Conservation (phyloP, 1,140 invertebrate genomes). For the Popillia japonica region DNA sequence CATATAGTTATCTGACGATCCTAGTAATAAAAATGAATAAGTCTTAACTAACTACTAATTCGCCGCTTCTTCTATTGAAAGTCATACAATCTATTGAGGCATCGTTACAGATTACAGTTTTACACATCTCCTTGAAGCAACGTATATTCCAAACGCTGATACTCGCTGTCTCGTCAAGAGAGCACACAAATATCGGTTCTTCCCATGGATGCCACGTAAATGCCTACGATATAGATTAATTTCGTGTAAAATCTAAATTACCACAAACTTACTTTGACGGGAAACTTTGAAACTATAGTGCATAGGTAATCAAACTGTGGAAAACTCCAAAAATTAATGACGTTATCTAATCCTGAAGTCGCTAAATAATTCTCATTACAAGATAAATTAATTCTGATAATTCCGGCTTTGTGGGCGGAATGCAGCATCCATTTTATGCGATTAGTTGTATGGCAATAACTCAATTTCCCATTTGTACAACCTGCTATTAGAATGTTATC, state of each 20-base stretch:
- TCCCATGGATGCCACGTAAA: constrained; percentile 27
- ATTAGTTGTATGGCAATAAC: not conserved
- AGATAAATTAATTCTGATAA: constrained; percentile 7
- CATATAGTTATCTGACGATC: too few species aligned
- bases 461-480: constrained; percentile 2
- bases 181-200: constrained; percentile 7
- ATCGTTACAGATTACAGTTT: too few species aligned
- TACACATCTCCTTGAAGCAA: not conserved
- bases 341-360: constrained; percentile 11
- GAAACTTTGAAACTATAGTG: not conserved
- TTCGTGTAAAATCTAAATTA: not conserved
- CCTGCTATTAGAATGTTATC: not conserved
- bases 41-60: constrained; percentile 10
- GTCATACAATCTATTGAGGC: not conserved
- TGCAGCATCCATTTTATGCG: not conserved
- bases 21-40: too few species aligned
- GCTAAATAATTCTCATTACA: constrained; percentile 30
- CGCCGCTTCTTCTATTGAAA: constrained; percentile 1
- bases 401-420: not conserved
- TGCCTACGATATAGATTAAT: not conserved
- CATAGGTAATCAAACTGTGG: not conserved
- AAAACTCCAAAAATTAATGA: not conserved
- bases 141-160: constrained; percentile 16
- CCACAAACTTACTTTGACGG: not conserved
- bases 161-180: not conserved